Conservation (phyloP, 2,797 vertebrate species). For the Mycteria americana region DNA sequence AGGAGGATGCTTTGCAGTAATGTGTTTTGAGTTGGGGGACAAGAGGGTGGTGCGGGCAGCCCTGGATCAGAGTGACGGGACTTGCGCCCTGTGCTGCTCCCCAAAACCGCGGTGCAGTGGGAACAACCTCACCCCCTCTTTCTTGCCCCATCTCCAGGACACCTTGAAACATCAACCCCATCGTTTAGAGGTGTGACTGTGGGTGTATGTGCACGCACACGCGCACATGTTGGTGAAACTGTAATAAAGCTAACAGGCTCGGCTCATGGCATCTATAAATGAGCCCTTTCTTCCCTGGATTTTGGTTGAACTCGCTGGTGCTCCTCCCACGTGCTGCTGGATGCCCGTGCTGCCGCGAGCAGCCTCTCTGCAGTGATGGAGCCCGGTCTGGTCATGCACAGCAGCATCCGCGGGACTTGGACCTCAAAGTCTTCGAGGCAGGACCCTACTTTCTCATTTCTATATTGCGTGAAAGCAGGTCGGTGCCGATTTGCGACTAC, state of each 20-base stretch:
- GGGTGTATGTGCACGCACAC: not conserved
- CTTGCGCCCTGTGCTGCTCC: not conserved
- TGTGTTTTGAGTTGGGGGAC: not conserved
- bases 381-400: not conserved
- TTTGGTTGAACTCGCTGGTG: not conserved
- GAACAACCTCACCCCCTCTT: not conserved
- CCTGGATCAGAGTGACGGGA: not conserved
- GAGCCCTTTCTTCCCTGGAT: not conserved
- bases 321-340: accelerated
- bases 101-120: accelerated
- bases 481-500: not conserved
- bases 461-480: not conserved
- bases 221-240: not conserved
- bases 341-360: not conserved
- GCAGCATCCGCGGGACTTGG: not conserved
- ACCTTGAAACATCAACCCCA: not conserved
- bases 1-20: not conserved
- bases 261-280: not conserved
- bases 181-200: not conserved
- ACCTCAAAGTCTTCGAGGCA: not conserved
- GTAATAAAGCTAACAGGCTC: not conserved
- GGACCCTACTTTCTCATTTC: not conserved
- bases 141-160: not conserved
- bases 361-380: not conserved
- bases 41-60: not conserved